Evolutionary conservation across 2,113 vertebrate species (phyloP), one percentile per base, ranked within the genome.

Genomic region (Vombatus ursinus): DNA sequence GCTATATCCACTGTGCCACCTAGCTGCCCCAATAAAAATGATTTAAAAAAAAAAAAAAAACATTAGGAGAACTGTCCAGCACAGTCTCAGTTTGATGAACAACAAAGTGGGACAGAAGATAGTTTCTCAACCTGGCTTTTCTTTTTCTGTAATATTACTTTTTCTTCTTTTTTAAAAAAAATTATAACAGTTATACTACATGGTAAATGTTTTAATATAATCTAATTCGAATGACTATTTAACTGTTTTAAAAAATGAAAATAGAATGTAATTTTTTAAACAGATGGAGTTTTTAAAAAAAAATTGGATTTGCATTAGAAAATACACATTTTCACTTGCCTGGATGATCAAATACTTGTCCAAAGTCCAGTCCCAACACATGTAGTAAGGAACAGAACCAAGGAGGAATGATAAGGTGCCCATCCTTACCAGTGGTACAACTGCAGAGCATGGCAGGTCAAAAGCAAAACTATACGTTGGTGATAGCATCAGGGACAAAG

Each of bases 271-370:
- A n/a, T 44, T 84, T 44, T 84, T 16, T 84, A 16, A n/a, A 9
- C 57, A 77, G n/a, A 22, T 84, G 16, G n/a, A 44, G 4, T 68
- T 61, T 37, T 77, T 57, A 3, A 93, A 61, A 92, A 61, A 92
- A 37, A 97, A 93, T 90, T 68, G 96, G 89, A 97, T 28, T 93
- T 94, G 95, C 94, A 96, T 95, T 96, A 91, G 37, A 94, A 96
- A 93, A 96, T 50, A 19, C 8, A 96, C 47, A 95, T 96, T 96
- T 94, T 98, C 94, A 97, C 95, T 95, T 98, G 95, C 93, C 52
- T 50, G 95, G 92, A 92, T 96, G 93, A 90, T 93, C 95, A 98
- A 96, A 97, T 91, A 97, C 94, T 93, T 98, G 95, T 93, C 95
- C 97, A 97, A 47, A 97, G 92, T 96, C 96, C 92, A 97, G 97